Evolutionary conservation across 92 coral and sea anemone genomes (phyloP).

Genomic region (Zoanthus solanderi): DNA sequence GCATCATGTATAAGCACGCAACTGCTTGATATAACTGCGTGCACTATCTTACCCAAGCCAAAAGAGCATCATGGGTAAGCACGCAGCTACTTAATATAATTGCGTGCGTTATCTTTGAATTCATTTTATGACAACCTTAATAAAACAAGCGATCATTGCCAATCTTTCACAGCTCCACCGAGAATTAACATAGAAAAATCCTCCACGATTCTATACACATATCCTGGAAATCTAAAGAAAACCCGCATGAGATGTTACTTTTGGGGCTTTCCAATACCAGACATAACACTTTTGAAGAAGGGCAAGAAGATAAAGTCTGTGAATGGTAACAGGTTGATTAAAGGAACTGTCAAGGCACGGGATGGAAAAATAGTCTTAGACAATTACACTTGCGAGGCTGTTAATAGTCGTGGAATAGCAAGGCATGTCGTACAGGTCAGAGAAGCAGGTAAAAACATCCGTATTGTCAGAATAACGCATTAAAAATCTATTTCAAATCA

Average conservation of each 20-base stretch:
- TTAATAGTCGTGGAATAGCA: conserved; percentile 57
- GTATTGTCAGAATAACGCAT: too few relatives aligned
- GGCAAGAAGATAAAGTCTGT: conserved; percentile 18
- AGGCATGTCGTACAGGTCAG: conserved; percentile 51
- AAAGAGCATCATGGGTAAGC: too few relatives aligned
- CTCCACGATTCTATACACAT: conserved; percentile 69
- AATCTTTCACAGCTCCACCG: conserved; percentile 73
- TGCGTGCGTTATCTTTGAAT: too few relatives aligned
- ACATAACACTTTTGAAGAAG: conserved; percentile 47
- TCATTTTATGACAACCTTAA: too few relatives aligned
- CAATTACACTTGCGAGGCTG: conserved; percentile 67
- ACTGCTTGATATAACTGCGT: too few relatives aligned
- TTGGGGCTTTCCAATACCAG: conserved; percentile 82
- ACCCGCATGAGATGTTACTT: conserved; percentile 62
- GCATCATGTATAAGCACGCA: too few relatives aligned
- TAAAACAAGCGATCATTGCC: neutral
- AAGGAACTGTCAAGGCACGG: conserved; percentile 28
- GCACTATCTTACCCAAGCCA: too few relatives aligned
- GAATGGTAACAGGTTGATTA: neutral
- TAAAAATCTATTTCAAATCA: too few relatives aligned
- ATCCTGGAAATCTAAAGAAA: conserved; percentile 59
- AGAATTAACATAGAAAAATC: conserved; percentile 62
- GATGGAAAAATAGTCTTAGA: conserved; percentile 62
- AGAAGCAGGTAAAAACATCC: conserved; percentile 67
- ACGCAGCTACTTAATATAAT: too few relatives aligned